A percentile compares a stretch with the other conserved stretches of the same genome.
These are phyloP conservation scores for Poecilia latipinna DNA, from an alignment of 2,113 vertebrate genomes.

Conservation along the genomic window DNA sequence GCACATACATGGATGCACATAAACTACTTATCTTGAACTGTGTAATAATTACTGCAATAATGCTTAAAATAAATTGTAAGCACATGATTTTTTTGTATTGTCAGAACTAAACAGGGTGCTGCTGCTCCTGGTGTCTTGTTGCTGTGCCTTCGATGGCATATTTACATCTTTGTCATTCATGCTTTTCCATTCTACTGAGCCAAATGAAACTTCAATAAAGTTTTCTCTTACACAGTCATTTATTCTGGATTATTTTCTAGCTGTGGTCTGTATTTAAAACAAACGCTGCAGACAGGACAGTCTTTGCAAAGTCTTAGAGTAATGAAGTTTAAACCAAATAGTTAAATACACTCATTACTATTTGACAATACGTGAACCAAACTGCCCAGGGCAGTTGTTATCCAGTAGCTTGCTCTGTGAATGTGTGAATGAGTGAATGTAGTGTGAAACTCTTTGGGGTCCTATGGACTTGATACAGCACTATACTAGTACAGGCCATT, in stretches of 20 bases:
- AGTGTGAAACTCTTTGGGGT: no score
- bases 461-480: no score
- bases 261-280: neutral
- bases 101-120: slow-evolving; percentile 28
- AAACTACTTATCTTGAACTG: slow-evolving; percentile 6
- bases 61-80: slow-evolving; percentile 24
- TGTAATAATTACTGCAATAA: slow-evolving; percentile 37
- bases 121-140: slow-evolving; percentile 38
- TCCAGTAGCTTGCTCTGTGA: no score
- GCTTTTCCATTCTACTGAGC: slow-evolving; percentile 41
- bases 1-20: slow-evolving; percentile 2
- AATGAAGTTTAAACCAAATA: neutral
- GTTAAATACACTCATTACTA: neutral
- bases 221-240: slow-evolving; percentile 11
- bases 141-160: slow-evolving; percentile 61
- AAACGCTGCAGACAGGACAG: no score
- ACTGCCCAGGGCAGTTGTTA: no score
- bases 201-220: slow-evolving; percentile 50
- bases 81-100: slow-evolving; percentile 43
- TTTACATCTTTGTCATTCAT: slow-evolving; percentile 36
- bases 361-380: neutral
- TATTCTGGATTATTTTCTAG: neutral
- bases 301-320: no score
- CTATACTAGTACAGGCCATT: no score
- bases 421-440: no score